Evolutionary conservation across 2,888 invertebrate genomes (phyloP).

Genomic region (Boloria euphrosyne): DNA sequence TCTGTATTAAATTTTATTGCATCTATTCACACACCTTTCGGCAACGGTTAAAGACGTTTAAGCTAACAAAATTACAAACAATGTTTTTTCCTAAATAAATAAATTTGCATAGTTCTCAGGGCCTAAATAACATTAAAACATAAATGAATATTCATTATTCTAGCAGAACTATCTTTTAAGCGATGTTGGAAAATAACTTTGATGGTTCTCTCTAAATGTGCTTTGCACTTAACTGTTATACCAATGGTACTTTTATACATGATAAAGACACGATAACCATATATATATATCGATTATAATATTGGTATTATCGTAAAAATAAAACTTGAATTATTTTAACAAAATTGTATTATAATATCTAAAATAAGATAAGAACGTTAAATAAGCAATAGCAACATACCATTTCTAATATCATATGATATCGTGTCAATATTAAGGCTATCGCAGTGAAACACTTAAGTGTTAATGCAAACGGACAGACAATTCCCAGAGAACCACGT

Average conservation of each 20-base stretch:
- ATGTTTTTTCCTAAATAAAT: conserved; percentile 41
- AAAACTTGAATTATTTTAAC: no score
- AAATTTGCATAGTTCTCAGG: conserved; percentile 37
- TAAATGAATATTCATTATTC: conserved; percentile 40
- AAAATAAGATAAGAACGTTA: no score
- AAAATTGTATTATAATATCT: no score
- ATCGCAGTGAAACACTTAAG: background rate
- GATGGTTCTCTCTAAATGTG: conserved; percentile 12
- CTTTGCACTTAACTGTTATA: conserved; percentile 20
- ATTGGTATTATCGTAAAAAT: no score
- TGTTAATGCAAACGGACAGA: conserved; percentile 18
- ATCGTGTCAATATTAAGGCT: conserved; percentile 6
- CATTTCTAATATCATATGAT: background rate
- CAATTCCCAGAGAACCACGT: conserved; percentile 44
- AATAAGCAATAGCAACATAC: no score
- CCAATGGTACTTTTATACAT: background rate
- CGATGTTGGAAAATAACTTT: conserved; percentile 33
- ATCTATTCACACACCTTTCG: conserved; percentile 84
- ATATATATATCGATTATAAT: background rate
- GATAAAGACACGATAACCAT: conserved; percentile 8
- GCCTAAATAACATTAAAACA: conserved; percentile 34
- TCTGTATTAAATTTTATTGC: conserved; percentile 83
- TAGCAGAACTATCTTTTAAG: conserved; percentile 43
- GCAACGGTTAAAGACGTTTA: conserved; percentile 70
- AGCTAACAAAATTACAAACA: conserved; percentile 44